Evolutionary conservation across 2,797 vertebrate genomes (phyloP).

Genomic region (Sarcophilus harrisii): DNA sequence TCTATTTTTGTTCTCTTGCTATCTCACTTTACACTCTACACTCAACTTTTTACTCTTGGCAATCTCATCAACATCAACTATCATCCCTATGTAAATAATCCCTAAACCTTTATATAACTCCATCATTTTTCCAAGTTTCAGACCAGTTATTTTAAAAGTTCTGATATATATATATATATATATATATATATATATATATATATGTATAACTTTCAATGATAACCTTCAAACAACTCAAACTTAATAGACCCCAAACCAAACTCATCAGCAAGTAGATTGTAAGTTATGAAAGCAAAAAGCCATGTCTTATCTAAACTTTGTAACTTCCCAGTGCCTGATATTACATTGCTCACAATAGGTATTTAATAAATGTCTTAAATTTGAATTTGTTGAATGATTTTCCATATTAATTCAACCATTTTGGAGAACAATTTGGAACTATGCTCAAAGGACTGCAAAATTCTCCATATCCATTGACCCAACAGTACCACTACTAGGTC

Average conservation of each 20-base stretch:
- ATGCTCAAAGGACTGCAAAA: neutral
- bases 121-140: neutral
- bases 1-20: neutral
- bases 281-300: neutral
- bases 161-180: neutral
- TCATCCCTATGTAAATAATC: neutral
- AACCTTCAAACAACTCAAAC: neutral
- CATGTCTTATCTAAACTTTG: neutral
- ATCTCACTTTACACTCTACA: neutral
- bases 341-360: neutral
- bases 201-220: neutral
- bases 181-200: too few relatives aligned
- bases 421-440: neutral
- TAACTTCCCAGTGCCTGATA: neutral
- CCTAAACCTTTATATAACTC: neutral
- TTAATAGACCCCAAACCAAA: neutral
- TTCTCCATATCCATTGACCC: neutral
- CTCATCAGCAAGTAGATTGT: neutral
- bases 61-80: neutral
- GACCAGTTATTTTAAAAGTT: neutral
- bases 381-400: neutral
- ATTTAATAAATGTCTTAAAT: neutral
- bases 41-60: neutral
- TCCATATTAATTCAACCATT: neutral
- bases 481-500: neutral